Conservation (phyloP, 2,113 vertebrate genomes). For the Orthonyx spaldingii region DNA sequence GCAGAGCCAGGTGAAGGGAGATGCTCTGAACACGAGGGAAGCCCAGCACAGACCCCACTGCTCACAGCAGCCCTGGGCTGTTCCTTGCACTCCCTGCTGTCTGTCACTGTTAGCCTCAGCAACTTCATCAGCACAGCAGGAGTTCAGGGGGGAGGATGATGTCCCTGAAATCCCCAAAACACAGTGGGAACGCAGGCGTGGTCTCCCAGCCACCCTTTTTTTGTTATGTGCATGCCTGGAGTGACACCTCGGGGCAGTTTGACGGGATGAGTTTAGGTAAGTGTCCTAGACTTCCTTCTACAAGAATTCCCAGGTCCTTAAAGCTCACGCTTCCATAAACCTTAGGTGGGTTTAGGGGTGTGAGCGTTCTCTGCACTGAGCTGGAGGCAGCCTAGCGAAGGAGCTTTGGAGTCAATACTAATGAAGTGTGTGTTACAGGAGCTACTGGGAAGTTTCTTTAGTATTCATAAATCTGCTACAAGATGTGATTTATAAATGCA, state of each 20-base stretch:
- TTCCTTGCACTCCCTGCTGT: fast-evolving
- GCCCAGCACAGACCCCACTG: background rate
- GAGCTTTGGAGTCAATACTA: background rate
- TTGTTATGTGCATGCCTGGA: fast-evolving
- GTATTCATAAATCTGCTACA: background rate
- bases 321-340: background rate
- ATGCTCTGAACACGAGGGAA: fast-evolving
- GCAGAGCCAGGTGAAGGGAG: fast-evolving
- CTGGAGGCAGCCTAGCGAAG: background rate
- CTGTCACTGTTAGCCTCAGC: fast-evolving
- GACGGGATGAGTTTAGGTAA: background rate
- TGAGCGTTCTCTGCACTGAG: fast-evolving
- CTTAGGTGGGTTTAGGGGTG: background rate
- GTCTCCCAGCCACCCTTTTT: background rate
- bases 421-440: background rate
- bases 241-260: background rate
- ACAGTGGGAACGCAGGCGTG: fast-evolving
- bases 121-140: background rate
- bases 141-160: background rate
- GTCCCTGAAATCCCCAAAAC: background rate
- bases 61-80: background rate
- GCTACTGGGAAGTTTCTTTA: background rate
- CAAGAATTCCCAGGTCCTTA: background rate
- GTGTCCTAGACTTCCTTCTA: background rate
- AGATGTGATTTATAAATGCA: background rate